These are phyloP conservation scores for Streblospio benedicti DNA, from an alignment of 1,140 invertebrate species.

Conservation along the genomic window DNA sequence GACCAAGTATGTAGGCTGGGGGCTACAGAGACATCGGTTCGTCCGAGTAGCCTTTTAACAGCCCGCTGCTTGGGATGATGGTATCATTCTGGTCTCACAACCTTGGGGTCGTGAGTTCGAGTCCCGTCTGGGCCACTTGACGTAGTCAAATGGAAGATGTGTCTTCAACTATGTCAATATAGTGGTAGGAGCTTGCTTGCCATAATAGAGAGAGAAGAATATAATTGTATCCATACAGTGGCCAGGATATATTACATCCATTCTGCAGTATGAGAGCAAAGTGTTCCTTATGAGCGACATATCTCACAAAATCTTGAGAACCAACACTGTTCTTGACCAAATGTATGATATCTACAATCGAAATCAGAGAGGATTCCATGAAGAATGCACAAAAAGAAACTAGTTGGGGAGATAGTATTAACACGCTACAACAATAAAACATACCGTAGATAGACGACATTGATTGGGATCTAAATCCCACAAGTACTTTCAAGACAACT, in stretches of 20 bases:
- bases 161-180: too few species aligned
- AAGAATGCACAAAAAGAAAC: slow-evolving; percentile 51
- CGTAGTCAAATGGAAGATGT: too few species aligned
- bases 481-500: slow-evolving; percentile 52
- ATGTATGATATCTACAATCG: slow-evolving; percentile 52
- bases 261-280: slow-evolving; percentile 72
- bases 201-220: too few species aligned
- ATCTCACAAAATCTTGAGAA: slow-evolving; percentile 69
- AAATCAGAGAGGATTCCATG: slow-evolving; percentile 44
- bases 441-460: slow-evolving; percentile 84
- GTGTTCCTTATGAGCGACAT: slow-evolving; percentile 76
- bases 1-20: too few species aligned
- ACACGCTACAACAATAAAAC: slow-evolving; percentile 87
- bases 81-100: too few species aligned
- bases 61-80: too few species aligned
- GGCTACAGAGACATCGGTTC: too few species aligned
- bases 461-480: slow-evolving; percentile 61
- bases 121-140: too few species aligned
- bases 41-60: too few species aligned
- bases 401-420: slow-evolving; percentile 65
- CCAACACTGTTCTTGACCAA: slow-evolving; percentile 64
- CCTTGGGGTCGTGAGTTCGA: too few species aligned
- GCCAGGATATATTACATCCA: slow-evolving; percentile 72
- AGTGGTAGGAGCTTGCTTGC: too few species aligned
- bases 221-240: too few species aligned